Evolutionary conservation across 2,888 invertebrate species (phyloP), one percentile per base, ranked within the genome.

Genomic region (Leptogaster cylindrica): DNA sequence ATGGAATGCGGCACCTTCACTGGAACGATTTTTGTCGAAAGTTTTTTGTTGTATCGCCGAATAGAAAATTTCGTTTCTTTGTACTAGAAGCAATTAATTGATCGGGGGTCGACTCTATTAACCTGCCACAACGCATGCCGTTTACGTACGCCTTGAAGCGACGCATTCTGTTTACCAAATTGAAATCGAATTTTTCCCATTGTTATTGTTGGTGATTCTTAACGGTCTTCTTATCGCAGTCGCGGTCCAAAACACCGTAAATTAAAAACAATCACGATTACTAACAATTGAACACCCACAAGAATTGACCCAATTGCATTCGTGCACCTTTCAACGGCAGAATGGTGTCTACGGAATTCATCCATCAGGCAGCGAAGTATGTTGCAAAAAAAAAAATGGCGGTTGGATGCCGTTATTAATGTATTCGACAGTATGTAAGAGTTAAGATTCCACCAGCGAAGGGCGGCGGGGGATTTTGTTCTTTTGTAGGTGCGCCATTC

Each of bases 261-360:
- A 6, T 18, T 14, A 10, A 31, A 31, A 46, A 46, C 46, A 46
- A 46, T 46, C 52, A 8, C 12, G 16, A 18, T 12, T 7, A 16
- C 18, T 33, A 31, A 52, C 52, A 28, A 52, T 31, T 18, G 16
- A 16, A 52, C 31, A 52, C n/a, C 52, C n/a, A 52, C 52, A 52
- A 52, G 52, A 52, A 52, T 10, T 27, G 52, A 52, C 52, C 52
- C 20, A 52, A 10, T 52, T 52, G n/a, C 31, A 6, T 7, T 31
- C 10, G 10, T 14, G 25, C 28, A 5, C 52, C 31, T 52, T 52
- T 33, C n/a, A 33, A 18, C 52, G 52, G 31, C 20, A 14, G 52
- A 33, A 20, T 16, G 23, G 10, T 28, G 33, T 52, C 52, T 33
- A 31, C 14, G 52, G 33, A 52, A 52, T 52, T 52, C 18, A 52